Conservation (phyloP, 2,797 vertebrate species). For the Takifugu rubripes region DNA sequence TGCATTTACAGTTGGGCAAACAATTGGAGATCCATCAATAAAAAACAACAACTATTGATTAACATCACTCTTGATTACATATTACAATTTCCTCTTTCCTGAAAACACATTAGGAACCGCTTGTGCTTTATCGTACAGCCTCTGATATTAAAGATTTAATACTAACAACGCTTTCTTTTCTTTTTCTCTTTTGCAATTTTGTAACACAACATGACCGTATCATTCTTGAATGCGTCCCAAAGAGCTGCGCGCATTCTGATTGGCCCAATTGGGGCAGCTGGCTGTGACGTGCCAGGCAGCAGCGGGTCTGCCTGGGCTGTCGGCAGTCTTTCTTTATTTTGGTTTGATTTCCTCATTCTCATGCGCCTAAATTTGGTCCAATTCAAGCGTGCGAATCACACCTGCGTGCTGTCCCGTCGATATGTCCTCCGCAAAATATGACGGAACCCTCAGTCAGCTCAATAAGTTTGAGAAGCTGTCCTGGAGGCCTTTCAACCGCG, state of each 20-base stretch:
- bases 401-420: conserved; percentile 9
- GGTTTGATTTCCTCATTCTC: conserved; percentile 2
- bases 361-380: conserved; percentile 17
- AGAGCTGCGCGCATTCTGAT: conserved; percentile 29
- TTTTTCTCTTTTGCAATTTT: background rate
- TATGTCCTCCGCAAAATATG: conserved; percentile 57
- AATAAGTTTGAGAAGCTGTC: conserved; percentile 90
- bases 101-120: no score
- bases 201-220: background rate
- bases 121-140: no score
- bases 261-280: conserved; percentile 54
- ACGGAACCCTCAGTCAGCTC: conserved; percentile 71
- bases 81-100: no score
- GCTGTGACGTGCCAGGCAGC: conserved; percentile 44
- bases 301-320: conserved; percentile 33
- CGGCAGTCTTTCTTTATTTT: conserved; percentile 20
- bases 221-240: conserved; percentile 39
- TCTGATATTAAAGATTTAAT: background rate
- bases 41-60: no score
- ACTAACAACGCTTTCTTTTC: background rate
- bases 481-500: conserved; percentile 79
- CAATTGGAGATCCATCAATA: no score
- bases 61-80: no score
- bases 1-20: no score
- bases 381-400: conserved; percentile 18